Base-by-base conservation (phyloP, 2,888 invertebrate species). In the Macrophya alboannulata region DNA sequence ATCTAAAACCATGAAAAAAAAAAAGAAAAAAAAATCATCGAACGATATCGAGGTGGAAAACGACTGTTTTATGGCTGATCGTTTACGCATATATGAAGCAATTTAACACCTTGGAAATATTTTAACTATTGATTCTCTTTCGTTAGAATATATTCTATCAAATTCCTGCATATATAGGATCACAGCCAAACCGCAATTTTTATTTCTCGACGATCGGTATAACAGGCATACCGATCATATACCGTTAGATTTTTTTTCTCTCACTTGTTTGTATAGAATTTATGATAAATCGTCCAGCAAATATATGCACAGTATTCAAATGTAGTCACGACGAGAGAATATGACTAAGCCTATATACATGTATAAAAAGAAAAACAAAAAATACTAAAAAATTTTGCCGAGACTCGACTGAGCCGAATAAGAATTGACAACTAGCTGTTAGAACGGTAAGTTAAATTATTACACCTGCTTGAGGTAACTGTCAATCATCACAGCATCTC, bases 371-470 rank as follows among this genome's bases (percentile, higher is more conserved):
- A 31, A 31, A 31, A 31, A 31, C 31, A 31, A 25, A 62, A 62
- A 62, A 62, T 4, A 0, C 8, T 0, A 25, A 15, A 62, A 31
- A 25, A 48, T 5, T 48, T 12, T 25, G 74, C 74, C 10, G 48
- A 17, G 62, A 9, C 31, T 68, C 31, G 31, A 6, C 62, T 21
- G 17, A 45, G 21, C n/a, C 31, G 55, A 77, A 77, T 31, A 77
- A 77, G 55, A 31, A 77, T 48, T 77, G 31, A 55, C 77, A 17
- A 77, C 37, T 55, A 31, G 77, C n/a, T n/a, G 55, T 15, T 77
- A 77, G n/a, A 77, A 77, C 77, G 51, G 55, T 55, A 9, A 77
- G 55, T 77, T 25, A 37, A n/a, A 77, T 43, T 12, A 17, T 77
- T 31, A 55, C 55, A 55, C 77, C 55, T 55, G 77, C n/a, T 55